Percentiles rank a stretch among this genome's conserved stretches.
Conservation (phyloP, 2,113 vertebrate species). For the Dunckerocampus dactyliophorus region DNA sequence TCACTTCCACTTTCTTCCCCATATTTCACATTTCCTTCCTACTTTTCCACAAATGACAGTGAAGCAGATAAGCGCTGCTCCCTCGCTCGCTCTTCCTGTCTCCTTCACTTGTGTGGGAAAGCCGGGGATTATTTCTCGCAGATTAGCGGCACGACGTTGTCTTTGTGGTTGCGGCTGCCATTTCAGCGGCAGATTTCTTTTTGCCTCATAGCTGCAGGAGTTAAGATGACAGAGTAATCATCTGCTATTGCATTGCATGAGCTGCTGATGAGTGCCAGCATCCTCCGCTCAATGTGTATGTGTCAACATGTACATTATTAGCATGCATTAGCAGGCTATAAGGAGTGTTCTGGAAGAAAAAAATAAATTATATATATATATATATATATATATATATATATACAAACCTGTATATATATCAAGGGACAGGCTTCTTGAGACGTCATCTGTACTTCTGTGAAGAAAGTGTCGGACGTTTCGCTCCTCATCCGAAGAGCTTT, state of each 20-base stretch:
- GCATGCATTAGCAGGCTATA: background rate
- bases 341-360: too few relatives aligned
- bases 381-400: too few relatives aligned
- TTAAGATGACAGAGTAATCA: conserved; percentile 44
- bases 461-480: too few relatives aligned
- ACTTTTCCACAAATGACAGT: conserved; percentile 2
- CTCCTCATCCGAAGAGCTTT: too few relatives aligned
- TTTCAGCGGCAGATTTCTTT: too few relatives aligned
- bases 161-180: background rate
- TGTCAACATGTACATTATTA: background rate
- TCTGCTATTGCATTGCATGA: conserved; percentile 15
- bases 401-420: too few relatives aligned
- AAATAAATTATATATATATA: background rate
- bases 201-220: background rate
- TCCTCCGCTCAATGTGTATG: background rate
- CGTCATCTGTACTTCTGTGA: too few relatives aligned
- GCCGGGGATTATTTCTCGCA: conserved; percentile 27
- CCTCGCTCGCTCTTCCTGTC: background rate
- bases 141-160: conserved; percentile 27
- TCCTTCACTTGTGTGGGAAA: conserved; percentile 4
- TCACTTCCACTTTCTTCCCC: conserved; percentile 1
- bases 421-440: too few relatives aligned
- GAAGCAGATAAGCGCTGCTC: conserved; percentile 5
- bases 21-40: conserved; percentile 23
- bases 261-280: conserved; percentile 46